A percentile compares a stretch with the other conserved stretches of the same genome.
Conservation (phyloP, 2,888 invertebrate genomes). For the Balanococcus diminutus region DNA sequence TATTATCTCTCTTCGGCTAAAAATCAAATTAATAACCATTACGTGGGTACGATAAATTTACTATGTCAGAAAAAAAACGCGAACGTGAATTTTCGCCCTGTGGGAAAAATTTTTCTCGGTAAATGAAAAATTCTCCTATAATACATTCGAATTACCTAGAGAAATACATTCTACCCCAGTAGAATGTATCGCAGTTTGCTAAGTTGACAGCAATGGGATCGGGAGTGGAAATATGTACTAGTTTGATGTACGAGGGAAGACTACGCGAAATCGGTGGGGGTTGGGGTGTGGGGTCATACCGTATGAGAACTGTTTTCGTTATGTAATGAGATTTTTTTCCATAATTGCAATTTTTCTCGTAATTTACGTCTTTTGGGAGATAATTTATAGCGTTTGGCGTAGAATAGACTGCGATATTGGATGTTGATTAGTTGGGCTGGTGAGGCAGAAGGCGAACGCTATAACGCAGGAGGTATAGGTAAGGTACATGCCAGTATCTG, state of each 20-base stretch:
- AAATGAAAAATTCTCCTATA: background rate
- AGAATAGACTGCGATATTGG: background rate
- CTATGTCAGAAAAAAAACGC: background rate
- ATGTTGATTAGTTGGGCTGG: background rate
- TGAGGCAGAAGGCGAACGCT: too few species aligned
- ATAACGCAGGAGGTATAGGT: too few species aligned
- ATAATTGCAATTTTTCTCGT: background rate
- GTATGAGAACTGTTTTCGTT: background rate
- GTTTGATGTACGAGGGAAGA: too few species aligned
- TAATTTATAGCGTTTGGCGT: background rate
- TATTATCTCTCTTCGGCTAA: background rate
- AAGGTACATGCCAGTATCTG: too few species aligned
- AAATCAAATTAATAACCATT: background rate
- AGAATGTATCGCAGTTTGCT: background rate
- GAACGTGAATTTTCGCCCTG: background rate
- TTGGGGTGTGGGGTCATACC: background rate
- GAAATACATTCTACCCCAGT: background rate
- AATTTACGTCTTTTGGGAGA: background rate
- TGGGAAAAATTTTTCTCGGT: background rate
- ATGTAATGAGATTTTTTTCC: background rate
- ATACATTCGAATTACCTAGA: background rate
- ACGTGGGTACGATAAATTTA: background rate
- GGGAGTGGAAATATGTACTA: background rate
- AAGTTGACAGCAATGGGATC: background rate
- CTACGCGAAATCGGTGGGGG: background rate